phyloP scores from a whole-genome alignment of 2,888 invertebrate species.

The Thera britannica region DNA sequence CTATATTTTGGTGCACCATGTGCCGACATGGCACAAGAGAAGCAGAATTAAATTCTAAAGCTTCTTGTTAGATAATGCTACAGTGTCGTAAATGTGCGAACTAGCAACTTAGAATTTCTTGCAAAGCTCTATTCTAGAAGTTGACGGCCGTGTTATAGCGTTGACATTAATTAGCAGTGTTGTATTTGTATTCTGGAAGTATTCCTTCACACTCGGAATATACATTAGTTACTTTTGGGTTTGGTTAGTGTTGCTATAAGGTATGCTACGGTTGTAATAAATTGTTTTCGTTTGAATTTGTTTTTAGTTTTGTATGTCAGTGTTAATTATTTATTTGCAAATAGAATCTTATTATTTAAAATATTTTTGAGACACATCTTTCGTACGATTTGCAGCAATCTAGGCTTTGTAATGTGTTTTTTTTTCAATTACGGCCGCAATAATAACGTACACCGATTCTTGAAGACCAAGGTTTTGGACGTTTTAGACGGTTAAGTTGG shows the following conservation, averaged over 20 bases:
- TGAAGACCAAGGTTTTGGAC: neutral
- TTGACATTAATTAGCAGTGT: neutral
- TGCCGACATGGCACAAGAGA: conserved; percentile 53
- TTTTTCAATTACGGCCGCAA: neutral
- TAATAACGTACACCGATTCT: neutral
- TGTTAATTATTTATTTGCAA: too few species aligned
- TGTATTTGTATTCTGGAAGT: too few species aligned
- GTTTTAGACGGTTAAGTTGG: conserved; percentile 7
- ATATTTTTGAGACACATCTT: too few species aligned
- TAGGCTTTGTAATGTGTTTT: too few species aligned
- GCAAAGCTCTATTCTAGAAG: neutral
- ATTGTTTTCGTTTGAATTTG: too few species aligned
- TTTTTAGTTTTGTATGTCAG: too few species aligned
- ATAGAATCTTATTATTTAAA: too few species aligned
- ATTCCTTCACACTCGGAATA: too few species aligned
- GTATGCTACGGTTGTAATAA: too few species aligned
- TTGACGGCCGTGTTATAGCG: conserved; percentile 1
- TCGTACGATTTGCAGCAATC: too few species aligned
- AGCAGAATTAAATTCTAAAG: conserved; percentile 68
- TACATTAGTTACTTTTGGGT: too few species aligned
- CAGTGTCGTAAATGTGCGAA: conserved; percentile 10
- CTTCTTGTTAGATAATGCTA: conserved; percentile 49
- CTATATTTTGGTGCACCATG: conserved; percentile 56
- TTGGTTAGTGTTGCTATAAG: too few species aligned
- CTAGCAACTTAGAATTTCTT: conserved; percentile 18